phyloP scores from a whole-genome alignment of 2,888 invertebrate species.

The Calliopum simillimum region DNA sequence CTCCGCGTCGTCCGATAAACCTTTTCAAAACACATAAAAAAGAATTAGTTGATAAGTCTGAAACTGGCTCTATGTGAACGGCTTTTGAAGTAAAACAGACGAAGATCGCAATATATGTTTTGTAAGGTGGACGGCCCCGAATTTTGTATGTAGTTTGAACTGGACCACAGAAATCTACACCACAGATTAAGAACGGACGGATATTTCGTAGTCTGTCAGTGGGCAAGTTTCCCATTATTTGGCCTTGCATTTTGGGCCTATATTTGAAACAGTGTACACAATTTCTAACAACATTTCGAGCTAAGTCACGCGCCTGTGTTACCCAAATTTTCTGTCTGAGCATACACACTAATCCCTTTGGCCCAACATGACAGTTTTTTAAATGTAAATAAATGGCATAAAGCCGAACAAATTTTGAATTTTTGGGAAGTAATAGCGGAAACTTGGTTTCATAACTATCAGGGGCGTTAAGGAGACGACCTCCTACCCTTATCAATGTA shows the following conservation, averaged over 20 bases:
- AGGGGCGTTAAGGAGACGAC: too few species aligned
- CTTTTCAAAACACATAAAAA: constrained; percentile 2
- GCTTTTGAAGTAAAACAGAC: constrained; percentile 24
- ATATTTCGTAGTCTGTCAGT: background rate
- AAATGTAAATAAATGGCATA: too few species aligned
- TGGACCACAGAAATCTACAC: constrained; percentile 2
- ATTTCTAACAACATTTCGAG: too few species aligned
- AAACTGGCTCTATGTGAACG: background rate
- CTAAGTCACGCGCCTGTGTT: too few species aligned
- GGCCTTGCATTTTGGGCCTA: constrained; percentile 3
- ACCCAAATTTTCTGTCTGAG: too few species aligned
- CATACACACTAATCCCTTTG: too few species aligned
- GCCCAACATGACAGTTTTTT: too few species aligned
- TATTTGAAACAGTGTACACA: too few species aligned
- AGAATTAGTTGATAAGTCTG: constrained; percentile 4
- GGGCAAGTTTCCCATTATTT: constrained; percentile 23
- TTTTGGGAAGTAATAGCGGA: too few species aligned
- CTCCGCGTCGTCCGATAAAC: constrained; percentile 14
- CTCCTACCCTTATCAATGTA: too few species aligned
- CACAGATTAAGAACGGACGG: constrained; percentile 6
- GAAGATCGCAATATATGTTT: constrained; percentile 6
- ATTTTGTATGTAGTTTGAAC: background rate
- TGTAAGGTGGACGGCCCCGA: background rate
- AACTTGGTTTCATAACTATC: too few species aligned
- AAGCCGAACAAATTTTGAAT: too few species aligned